Conservation (phyloP, 2,797 vertebrate genomes). For the Helarctos malayanus region DNA sequence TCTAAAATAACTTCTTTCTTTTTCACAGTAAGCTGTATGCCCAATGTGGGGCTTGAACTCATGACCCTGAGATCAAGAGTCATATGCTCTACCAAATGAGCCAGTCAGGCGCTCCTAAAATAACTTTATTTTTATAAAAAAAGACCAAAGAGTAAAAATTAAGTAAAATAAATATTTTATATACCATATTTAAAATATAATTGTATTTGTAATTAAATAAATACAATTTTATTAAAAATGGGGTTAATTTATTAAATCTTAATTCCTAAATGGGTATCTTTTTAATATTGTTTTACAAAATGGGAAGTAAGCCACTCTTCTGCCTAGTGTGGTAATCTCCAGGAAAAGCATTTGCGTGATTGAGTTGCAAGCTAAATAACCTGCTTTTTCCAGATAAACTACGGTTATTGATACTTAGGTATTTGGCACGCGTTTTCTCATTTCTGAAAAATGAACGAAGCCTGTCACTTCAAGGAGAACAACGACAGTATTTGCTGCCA, state of each 20-base stretch:
- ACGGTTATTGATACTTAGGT: constrained; percentile 1
- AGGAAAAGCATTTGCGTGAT: constrained; percentile 14
- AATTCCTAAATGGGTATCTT: neutral
- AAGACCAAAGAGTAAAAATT: neutral
- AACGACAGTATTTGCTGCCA: constrained; percentile 4
- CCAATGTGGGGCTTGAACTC: neutral
- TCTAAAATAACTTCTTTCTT: neutral
- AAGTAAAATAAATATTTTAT: constrained; percentile 57
- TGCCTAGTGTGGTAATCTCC: neutral
- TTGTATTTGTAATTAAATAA: constrained; percentile 2
- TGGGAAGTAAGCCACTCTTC: constrained; percentile 28
- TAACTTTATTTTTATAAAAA: constrained; percentile 33
- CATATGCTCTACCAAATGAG: neutral
- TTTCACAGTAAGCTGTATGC: neutral
- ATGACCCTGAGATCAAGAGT: neutral
- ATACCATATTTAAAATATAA: neutral
- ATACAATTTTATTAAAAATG: constrained; percentile 5
- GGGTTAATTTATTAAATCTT: constrained; percentile 16
- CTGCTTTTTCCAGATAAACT: constrained; percentile 51
- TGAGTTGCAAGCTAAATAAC: constrained; percentile 7
- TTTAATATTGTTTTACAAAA: constrained; percentile 10
- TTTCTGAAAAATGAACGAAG: constrained; percentile 40
- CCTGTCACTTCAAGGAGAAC: constrained; percentile 59
- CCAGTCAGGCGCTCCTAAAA: neutral
- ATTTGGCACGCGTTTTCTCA: constrained; percentile 57